Percentiles rank a stretch among this genome's conserved stretches.
phyloP scores from a whole-genome alignment of 1,140 invertebrate genomes.

The Euglossa dilemma region DNA sequence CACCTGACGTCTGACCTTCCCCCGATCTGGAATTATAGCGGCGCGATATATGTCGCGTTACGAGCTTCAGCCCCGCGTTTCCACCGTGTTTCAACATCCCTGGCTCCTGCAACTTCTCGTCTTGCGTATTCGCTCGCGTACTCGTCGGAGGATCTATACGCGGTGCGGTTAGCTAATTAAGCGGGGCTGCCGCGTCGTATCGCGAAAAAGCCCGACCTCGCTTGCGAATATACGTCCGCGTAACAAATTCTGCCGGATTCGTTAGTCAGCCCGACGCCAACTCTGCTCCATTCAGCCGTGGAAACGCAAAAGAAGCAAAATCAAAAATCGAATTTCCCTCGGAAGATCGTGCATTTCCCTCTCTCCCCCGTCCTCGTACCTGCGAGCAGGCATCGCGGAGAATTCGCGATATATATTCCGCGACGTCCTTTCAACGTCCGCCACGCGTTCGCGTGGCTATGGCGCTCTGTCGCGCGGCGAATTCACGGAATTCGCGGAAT shows the following conservation, averaged over 20 bases:
- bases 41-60: not conserved
- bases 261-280: not conserved
- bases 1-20: not conserved
- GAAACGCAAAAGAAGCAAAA: too few relatives aligned
- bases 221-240: not conserved
- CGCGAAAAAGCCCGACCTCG: constrained; percentile 14
- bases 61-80: not conserved
- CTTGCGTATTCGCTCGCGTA: constrained; percentile 18
- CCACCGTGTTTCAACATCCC: not conserved
- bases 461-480: not conserved
- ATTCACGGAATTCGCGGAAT: not conserved
- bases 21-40: not conserved
- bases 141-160: not conserved
- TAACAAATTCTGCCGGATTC: constrained; percentile 6
- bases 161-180: constrained; percentile 29
- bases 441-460: not conserved
- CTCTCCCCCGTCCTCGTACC: too few relatives aligned
- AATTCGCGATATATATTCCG: too few relatives aligned
- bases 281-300: too few relatives aligned
- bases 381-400: too few relatives aligned
- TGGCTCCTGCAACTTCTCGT: not conserved
- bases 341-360: too few relatives aligned
- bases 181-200: too few relatives aligned
- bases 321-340: too few relatives aligned
- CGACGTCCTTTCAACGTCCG: not conserved